phyloP scores from a whole-genome alignment of 2,113 vertebrate genomes.

The Xerus inauris region DNA sequence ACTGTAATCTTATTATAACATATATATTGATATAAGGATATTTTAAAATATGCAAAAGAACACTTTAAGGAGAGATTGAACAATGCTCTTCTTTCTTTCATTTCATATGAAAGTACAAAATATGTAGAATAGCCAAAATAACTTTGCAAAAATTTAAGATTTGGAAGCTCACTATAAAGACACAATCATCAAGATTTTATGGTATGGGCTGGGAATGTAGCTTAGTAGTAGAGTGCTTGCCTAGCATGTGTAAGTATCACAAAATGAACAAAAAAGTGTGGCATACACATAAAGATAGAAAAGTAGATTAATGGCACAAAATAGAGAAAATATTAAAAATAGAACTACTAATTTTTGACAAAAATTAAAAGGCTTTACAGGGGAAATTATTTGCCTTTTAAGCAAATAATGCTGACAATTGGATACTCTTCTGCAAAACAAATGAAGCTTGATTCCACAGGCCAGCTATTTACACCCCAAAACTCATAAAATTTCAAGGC shows the following conservation, averaged over 20 bases:
- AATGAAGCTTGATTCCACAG: background rate
- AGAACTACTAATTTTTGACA: background rate
- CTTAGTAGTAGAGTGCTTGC: too few species aligned
- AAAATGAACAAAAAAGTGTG: background rate
- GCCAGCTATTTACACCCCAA: background rate
- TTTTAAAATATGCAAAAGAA: background rate
- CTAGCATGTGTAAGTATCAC: too few species aligned
- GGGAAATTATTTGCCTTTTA: background rate
- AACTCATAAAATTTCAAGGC: background rate
- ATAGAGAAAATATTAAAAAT: background rate
- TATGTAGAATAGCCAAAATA: background rate
- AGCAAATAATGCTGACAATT: background rate
- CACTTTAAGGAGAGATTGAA: background rate
- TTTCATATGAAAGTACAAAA: background rate
- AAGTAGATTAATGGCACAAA: background rate
- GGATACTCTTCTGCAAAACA: background rate
- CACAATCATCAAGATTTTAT: background rate
- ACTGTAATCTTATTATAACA: background rate
- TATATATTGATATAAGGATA: background rate
- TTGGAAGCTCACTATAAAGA: background rate
- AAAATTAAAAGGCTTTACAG: background rate
- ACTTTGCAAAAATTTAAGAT: background rate
- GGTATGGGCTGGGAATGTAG: too few species aligned
- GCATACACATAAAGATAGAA: background rate
- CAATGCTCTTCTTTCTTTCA: background rate